Evolutionary conservation across 2,888 invertebrate genomes (phyloP).

Genomic region (Calephelis perditalis): DNA sequence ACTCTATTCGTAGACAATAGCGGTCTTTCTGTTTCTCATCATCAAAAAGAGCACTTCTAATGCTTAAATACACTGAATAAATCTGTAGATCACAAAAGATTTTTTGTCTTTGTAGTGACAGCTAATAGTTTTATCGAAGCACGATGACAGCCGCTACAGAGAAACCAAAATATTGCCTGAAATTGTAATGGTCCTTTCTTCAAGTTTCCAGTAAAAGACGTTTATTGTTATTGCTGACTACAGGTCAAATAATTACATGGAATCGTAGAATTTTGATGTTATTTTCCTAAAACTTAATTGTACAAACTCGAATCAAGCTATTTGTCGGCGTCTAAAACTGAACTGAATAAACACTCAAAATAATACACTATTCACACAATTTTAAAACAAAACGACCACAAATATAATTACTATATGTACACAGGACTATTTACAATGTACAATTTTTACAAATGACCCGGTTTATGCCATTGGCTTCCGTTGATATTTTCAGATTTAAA

Average conservation of each 20-base stretch:
- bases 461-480: conserved; percentile 83
- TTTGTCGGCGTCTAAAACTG: conserved; percentile 81
- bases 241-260: conserved; percentile 35
- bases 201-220: conserved; percentile 78
- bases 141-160: conserved; percentile 69
- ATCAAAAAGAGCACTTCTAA: conserved; percentile 44
- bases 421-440: conserved; percentile 85
- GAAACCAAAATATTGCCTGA: conserved; percentile 75
- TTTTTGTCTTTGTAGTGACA: conserved; percentile 68
- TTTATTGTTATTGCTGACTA: conserved; percentile 43
- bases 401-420: conserved; percentile 86
- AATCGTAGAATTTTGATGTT: conserved; percentile 45
- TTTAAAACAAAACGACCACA: conserved; percentile 79
- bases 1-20: conserved; percentile 41
- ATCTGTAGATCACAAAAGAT: conserved; percentile 49
- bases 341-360: conserved; percentile 79
- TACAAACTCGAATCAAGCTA: conserved; percentile 59
- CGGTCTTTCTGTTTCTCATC: conserved; percentile 51
- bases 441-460: conserved; percentile 80
- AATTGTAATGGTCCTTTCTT: conserved; percentile 72
- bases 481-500: conserved; percentile 80
- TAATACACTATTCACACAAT: conserved; percentile 80
- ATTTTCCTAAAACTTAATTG: conserved; percentile 57
- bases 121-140: conserved; percentile 55
- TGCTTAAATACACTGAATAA: conserved; percentile 39